A percentile compares a stretch with the other conserved stretches of the same genome.
Conservation (phyloP, 2,797 vertebrate genomes). For the Spheniscus humboldti region DNA sequence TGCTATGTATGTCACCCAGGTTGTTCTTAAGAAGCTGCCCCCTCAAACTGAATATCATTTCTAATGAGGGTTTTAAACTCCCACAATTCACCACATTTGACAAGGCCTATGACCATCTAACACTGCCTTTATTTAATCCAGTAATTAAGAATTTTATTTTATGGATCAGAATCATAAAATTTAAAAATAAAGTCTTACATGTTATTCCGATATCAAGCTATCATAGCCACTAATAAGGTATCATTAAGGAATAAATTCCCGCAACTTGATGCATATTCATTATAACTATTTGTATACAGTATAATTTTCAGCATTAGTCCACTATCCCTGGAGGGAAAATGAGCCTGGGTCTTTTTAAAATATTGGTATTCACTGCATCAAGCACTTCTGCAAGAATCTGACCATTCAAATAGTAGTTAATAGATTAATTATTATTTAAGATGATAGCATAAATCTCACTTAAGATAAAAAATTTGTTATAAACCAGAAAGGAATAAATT, state of each 20-base stretch:
- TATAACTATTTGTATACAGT: background rate
- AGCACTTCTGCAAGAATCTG: background rate
- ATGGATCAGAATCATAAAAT: background rate
- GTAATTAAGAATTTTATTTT: background rate
- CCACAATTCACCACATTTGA: background rate
- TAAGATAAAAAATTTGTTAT: background rate
- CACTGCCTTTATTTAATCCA: background rate
- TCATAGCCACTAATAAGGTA: background rate
- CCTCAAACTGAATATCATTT: background rate
- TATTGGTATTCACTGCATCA: background rate
- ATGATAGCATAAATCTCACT: background rate
- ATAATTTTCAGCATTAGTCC: background rate
- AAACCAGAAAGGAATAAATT: background rate
- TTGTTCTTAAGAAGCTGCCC: background rate
- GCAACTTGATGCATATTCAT: background rate
- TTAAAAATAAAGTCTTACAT: background rate
- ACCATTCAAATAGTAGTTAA: background rate
- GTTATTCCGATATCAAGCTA: background rate
- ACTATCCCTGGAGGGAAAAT: background rate
- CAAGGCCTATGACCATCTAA: background rate
- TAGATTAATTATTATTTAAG: background rate
- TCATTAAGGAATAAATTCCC: background rate
- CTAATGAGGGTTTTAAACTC: background rate
- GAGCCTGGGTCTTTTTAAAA: background rate
- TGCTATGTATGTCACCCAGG: fast-evolving